phyloP scores from a whole-genome alignment of 2,113 vertebrate genomes.

The Raja brachyura region DNA sequence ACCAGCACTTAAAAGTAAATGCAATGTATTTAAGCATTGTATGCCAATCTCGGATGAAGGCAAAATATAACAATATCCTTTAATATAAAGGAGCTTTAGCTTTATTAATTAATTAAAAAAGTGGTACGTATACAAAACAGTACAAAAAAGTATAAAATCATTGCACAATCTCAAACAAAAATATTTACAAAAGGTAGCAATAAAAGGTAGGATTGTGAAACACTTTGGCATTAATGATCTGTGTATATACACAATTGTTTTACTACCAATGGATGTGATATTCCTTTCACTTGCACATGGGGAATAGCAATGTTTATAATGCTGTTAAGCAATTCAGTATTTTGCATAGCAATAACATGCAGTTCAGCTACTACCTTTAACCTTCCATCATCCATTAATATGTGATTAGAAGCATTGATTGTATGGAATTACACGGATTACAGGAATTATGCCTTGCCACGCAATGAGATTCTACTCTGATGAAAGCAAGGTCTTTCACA shows the following conservation, averaged over 20 bases:
- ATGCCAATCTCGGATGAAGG: not conserved
- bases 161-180: not conserved
- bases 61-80: not conserved
- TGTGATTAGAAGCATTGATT: not conserved
- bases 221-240: not conserved
- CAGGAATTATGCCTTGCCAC: not conserved
- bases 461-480: not conserved
- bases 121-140: slow-evolving; percentile 1
- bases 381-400: not conserved
- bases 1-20: not conserved
- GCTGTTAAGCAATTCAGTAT: not conserved
- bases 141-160: slow-evolving; percentile 22
- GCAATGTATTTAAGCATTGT: not conserved
- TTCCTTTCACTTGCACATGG: not conserved
- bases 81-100: not conserved
- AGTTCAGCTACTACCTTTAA: not conserved
- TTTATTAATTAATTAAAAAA: not conserved
- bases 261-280: not conserved
- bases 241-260: not conserved
- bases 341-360: not conserved
- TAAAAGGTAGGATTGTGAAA: not conserved
- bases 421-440: not conserved
- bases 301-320: not conserved
- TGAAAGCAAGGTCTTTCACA: not conserved
- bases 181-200: slow-evolving; percentile 19